These are phyloP conservation scores for Lobophora halterata DNA, from an alignment of 2,888 invertebrate species.

Conservation along the genomic window DNA sequence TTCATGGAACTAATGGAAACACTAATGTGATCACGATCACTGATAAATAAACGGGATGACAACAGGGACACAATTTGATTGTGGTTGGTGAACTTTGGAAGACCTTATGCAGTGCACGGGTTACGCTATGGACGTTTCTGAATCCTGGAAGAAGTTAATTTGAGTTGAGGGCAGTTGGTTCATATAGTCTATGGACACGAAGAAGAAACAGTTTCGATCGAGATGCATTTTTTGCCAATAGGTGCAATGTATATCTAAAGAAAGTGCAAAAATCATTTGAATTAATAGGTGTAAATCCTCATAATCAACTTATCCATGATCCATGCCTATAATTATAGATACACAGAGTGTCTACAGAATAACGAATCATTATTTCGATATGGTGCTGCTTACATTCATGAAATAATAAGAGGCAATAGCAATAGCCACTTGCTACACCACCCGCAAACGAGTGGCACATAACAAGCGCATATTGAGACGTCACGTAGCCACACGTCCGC, in stretches of 20 bases:
- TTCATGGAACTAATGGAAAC: slow-evolving; percentile 23
- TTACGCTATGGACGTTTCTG: too few relatives aligned
- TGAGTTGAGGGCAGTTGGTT: too few relatives aligned
- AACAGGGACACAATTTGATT: too few relatives aligned
- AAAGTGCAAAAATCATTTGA: not conserved
- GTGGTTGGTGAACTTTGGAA: too few relatives aligned
- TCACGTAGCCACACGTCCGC: slow-evolving; percentile 57
- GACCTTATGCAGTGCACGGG: too few relatives aligned
- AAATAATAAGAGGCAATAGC: slow-evolving; percentile 16
- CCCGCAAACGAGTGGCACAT: slow-evolving; percentile 28
- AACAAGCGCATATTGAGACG: slow-evolving; percentile 54
- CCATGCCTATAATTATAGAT: too few relatives aligned
- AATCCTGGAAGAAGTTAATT: too few relatives aligned
- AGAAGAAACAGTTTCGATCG: too few relatives aligned
- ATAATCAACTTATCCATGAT: slow-evolving; percentile 13
- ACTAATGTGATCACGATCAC: slow-evolving; percentile 30
- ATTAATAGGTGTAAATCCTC: slow-evolving; percentile 6
- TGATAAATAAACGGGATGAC: too few relatives aligned
- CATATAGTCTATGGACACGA: too few relatives aligned
- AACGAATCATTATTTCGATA: slow-evolving; percentile 22
- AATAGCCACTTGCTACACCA: slow-evolving; percentile 19
- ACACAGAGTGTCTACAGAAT: slow-evolving; percentile 17
- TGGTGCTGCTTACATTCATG: slow-evolving; percentile 21
- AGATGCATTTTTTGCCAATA: too few relatives aligned
- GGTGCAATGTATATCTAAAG: too few relatives aligned